Evolutionary conservation across 2,113 vertebrate species (phyloP).

Genomic region (Lepisosteus oculatus): DNA sequence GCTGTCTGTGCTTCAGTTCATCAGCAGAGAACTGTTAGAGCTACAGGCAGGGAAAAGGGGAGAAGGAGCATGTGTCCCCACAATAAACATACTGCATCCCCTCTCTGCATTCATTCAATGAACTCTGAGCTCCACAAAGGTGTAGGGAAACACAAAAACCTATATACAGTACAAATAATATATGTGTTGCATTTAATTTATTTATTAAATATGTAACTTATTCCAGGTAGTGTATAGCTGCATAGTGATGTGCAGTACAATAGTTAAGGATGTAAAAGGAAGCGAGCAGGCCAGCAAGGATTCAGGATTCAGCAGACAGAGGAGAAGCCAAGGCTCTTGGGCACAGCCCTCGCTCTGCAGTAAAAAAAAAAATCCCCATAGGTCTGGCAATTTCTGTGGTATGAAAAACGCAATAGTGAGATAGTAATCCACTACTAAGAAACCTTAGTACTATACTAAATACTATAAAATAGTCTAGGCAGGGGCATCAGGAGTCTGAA

Average conservation of each 20-base stretch:
- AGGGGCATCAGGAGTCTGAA: no score
- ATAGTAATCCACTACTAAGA: no score
- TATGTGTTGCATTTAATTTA: conserved; percentile 21
- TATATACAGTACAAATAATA: conserved; percentile 3
- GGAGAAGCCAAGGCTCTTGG: background rate
- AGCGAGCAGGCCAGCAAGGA: background rate
- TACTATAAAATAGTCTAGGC: no score
- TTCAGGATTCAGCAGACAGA: background rate
- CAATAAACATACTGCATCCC: background rate
- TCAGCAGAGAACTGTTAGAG: background rate
- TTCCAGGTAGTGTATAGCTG: conserved; percentile 10
- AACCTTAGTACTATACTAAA: no score
- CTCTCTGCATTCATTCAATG: background rate
- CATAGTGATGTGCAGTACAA: conserved; percentile 4
- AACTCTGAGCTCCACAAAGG: background rate
- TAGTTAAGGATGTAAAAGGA: conserved; percentile 14
- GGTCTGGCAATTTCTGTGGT: background rate
- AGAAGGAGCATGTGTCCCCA: conserved; percentile 7
- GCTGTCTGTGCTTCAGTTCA: no score
- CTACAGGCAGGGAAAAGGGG: background rate
- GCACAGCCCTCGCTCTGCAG: background rate
- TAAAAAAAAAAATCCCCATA: background rate
- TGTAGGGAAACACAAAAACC: background rate
- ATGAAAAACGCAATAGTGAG: background rate
- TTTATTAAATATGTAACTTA: conserved; percentile 15